Base-by-base conservation (phyloP, 1,140 invertebrate genomes). In the Drosophila littoralis region DNA sequence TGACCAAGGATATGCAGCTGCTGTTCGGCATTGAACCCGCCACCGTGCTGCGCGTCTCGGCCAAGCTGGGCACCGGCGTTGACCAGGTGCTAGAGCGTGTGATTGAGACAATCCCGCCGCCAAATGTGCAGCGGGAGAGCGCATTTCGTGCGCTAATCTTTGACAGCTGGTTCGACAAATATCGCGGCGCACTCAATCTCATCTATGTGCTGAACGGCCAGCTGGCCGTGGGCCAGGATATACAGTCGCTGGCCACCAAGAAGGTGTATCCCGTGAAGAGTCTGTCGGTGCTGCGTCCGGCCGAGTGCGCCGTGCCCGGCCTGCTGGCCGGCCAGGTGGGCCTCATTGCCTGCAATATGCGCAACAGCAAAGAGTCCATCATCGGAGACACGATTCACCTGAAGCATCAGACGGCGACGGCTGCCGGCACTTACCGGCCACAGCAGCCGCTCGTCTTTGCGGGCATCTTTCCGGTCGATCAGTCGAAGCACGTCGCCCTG, bases 161-260 rank as follows among this genome's bases (percentile, higher is more conserved):
- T 93, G 98, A 99, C 92, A 98, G 97, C 48, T 98, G 97, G 96
- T 99, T 96, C 93, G 97, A 98, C 91, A 95, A 95, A 73, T 98
- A 97, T 91, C 95, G 95, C 92, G 98, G 98, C 7, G 95, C 96
- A 0, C 93, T 99, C 69, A 95, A 95, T 70, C 93, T 98, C 52
- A 94, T 98, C 42, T 96, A 96, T 86, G 93, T 98, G 8, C 93
- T 96, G 48, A 95, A 97, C 91, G 97, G 97, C 3, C 92, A 82
- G 6, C 78, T 98, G 6, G 93, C 94, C 60, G 85, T 96, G 17
- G 97, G 96, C 10, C 81, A 92, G 64, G 89, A 91, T n/a, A 81
- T 92, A n/a, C 91, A 92, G 75, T 96, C 95, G 17, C 91, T 90
- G 91, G 94, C 95, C 85, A 95, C 94, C 33, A 93, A 94, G 59